phyloP scores from a whole-genome alignment of 1,140 invertebrate genomes.

The Drosophila mojavensis region DNA sequence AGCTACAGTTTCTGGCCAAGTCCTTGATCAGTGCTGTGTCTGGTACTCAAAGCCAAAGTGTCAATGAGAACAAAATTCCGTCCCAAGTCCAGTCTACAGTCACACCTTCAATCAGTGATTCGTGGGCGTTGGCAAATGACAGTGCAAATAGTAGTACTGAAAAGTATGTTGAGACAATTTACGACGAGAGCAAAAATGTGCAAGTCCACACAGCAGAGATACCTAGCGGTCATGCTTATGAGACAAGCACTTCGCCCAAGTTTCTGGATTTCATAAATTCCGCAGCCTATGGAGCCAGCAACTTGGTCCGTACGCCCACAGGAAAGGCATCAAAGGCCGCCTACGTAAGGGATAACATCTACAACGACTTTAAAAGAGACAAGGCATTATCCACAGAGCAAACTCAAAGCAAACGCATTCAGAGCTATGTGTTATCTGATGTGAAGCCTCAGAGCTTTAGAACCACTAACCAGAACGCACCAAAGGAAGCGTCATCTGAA shows the following conservation, averaged over 20 bases:
- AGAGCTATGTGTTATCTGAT: conserved; percentile 74
- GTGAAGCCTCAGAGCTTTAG: conserved; percentile 76
- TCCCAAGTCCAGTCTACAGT: conserved; percentile 10
- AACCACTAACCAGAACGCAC: conserved; percentile 11
- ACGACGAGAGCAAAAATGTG: conserved; percentile 68
- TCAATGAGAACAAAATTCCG: conserved; percentile 18
- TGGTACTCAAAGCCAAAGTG: conserved; percentile 27
- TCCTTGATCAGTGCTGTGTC: conserved; percentile 51
- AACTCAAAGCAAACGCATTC: conserved; percentile 62
- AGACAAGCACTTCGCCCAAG: conserved; percentile 55
- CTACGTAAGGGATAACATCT: conserved; percentile 18
- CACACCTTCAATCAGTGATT: conserved; percentile 2
- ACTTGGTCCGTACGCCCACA: conserved; percentile 42
- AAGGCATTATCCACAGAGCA: conserved; percentile 10
- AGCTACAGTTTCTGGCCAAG: conserved; percentile 58
- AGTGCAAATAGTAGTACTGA: conserved; percentile 40
- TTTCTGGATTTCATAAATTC: conserved; percentile 70
- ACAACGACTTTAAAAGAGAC: conserved; percentile 4
- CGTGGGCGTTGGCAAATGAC: conserved; percentile 44
- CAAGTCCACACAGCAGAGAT: conserved; percentile 58
- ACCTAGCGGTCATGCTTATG: conserved; percentile 47
- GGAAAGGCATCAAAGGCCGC: conserved; percentile 18
- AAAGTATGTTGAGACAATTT: conserved; percentile 59
- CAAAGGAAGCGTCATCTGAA: conserved; percentile 12
- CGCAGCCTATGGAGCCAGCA: conserved; percentile 61